These are phyloP conservation scores for Clarias magur DNA, from an alignment of 2,113 vertebrate genomes.

Conservation along the genomic window DNA sequence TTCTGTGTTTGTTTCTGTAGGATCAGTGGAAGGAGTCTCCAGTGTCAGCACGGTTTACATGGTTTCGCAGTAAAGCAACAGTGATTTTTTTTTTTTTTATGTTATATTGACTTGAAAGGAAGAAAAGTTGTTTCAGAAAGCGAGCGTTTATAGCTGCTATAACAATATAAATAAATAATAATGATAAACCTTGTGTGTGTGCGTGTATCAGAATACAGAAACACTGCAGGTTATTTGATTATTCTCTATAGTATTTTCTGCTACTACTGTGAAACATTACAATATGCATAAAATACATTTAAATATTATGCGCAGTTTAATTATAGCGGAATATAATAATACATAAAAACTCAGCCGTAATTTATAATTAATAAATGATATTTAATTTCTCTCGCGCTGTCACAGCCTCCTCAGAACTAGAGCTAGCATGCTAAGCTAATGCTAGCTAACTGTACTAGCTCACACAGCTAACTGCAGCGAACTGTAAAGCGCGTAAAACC, in stretches of 20 bases:
- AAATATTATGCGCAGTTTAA: not conserved
- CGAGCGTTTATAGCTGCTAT: not conserved
- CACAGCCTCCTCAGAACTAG: not conserved
- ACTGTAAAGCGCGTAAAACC: not conserved
- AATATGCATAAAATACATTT: not conserved
- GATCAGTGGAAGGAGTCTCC: not conserved
- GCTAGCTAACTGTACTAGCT: not conserved
- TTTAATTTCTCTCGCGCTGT: not conserved
- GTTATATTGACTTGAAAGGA: too few species aligned
- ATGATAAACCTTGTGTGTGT: not conserved
- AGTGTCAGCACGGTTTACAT: not conserved
- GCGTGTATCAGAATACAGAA: not conserved
- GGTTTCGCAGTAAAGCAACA: not conserved
- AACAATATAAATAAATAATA: too few species aligned
- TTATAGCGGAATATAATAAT: not conserved
- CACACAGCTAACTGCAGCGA: not conserved
- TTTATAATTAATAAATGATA: not conserved
- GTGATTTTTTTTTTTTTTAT: too few species aligned
- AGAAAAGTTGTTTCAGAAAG: not conserved
- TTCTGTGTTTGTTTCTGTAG: not conserved
- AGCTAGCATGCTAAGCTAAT: not conserved
- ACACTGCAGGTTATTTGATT: not conserved
- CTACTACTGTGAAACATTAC: not conserved
- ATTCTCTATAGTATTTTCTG: not conserved
- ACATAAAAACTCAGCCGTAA: not conserved